Base-by-base conservation (phyloP, 2,888 invertebrate species). In the Protophormia terraenovae region DNA sequence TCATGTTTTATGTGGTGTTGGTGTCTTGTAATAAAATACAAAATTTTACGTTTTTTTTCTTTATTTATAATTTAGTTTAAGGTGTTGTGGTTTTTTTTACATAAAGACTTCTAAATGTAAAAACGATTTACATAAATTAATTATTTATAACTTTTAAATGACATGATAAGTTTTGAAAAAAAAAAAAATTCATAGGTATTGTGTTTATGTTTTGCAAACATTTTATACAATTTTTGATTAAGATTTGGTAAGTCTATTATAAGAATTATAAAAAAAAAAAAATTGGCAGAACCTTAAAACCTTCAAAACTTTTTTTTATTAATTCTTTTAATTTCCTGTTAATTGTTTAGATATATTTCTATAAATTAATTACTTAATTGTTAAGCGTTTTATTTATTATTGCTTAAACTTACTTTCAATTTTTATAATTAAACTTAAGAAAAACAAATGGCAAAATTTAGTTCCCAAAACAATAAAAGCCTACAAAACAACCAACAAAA, bases 121-220 rank as follows among this genome's bases (percentile, higher is more conserved):
- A 71, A 55, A 53, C 50, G 50, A 77, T 84, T 77, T 62, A 55
- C 77, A 84, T 81, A 81, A 72, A 77, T 81, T 69, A 72, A 81
- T 71, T 77, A 84, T 77, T 84, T 84, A 67, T 72, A 77, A 58
- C 16, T 60, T 58, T 35, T 64, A 64, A 50, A 16, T 64, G 75
- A 50, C n/a, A n/a, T 53, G 50, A 27, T 27, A 35, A n/a, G 4
- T 2, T 29, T 32, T 1, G 3, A 58, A 72, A 29, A 29, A 50
- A n/a, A 10, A 2, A 55, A 55, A 12, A 58, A 22, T 55, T 55
- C 22, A 47, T 14, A 6, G n/a, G n/a, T 12, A 14, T 72, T 55
- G 22, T n/a, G 3, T 41, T 53, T 50, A 16, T 19, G 4, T 12
- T 55, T 66, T 41, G 41, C 45, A 77, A 64, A 32, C 35, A 66